Evolutionary conservation across 2,797 vertebrate species (phyloP).

Genomic region (Podargus strigoides): DNA sequence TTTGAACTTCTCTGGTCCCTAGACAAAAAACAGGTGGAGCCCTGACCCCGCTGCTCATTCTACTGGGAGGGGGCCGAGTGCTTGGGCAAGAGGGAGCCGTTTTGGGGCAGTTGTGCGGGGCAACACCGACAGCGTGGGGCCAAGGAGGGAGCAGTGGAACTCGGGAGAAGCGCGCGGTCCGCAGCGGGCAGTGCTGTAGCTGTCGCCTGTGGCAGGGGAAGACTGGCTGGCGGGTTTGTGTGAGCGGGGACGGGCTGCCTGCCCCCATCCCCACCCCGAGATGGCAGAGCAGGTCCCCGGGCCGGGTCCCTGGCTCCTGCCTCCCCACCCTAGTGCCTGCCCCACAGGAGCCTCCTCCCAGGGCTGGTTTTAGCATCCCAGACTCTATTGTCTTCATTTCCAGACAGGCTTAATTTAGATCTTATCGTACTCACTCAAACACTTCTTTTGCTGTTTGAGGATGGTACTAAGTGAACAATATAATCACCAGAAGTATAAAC

Average conservation of each 20-base stretch:
- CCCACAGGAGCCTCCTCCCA: background rate
- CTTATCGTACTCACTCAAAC: background rate
- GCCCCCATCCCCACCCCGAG: too few relatives aligned
- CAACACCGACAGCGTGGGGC: accelerated
- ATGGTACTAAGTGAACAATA: background rate
- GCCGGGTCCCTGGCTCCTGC: background rate
- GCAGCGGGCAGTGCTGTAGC: too few relatives aligned
- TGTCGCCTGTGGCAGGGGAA: background rate
- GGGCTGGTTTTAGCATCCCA: background rate
- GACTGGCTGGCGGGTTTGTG: background rate
- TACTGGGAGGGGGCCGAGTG: accelerated
- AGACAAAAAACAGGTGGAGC: accelerated
- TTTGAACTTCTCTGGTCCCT: accelerated
- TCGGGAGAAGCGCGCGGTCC: background rate
- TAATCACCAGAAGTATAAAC: background rate
- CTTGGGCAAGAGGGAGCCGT: background rate
- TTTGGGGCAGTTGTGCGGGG: background rate
- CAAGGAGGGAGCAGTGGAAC: background rate
- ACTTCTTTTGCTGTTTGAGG: background rate
- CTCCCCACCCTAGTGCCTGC: background rate
- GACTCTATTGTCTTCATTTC: background rate
- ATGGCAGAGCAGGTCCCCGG: too few relatives aligned
- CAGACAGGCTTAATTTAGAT: constrained; percentile 10
- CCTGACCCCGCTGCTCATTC: accelerated
- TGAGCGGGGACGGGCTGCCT: background rate